Evolutionary conservation across 2,797 vertebrate genomes (phyloP).

Genomic region (Cossypha dichroa): DNA sequence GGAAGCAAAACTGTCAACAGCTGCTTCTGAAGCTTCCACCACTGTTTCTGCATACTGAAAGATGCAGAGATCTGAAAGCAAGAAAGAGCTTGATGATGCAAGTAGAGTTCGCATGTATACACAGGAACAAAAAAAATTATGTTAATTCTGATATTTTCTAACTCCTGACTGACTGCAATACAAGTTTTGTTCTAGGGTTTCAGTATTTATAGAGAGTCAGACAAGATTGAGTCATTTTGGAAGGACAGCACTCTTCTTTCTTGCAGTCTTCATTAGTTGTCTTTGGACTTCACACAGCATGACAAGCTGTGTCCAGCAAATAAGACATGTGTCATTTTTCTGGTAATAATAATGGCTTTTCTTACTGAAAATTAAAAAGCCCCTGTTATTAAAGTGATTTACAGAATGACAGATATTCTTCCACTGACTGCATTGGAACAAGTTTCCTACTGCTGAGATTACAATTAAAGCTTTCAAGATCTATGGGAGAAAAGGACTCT

Average conservation of each 20-base stretch:
- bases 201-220: not conserved
- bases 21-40: not conserved
- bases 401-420: not conserved
- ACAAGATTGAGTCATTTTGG: not conserved
- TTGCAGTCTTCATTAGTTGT: not conserved
- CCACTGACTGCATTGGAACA: not conserved
- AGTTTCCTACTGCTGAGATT: not conserved
- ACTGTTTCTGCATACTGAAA: not conserved
- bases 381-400: not conserved
- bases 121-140: not conserved
- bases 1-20: not conserved
- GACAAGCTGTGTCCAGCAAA: constrained; percentile 1
- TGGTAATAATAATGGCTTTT: not conserved
- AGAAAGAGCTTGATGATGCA: not conserved
- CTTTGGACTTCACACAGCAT: not conserved
- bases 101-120: not conserved
- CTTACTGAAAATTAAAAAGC: not conserved
- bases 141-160: not conserved
- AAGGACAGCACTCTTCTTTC: not conserved
- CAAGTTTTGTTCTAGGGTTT: not conserved
- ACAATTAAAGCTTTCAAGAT: constrained; percentile 29
- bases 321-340: not conserved
- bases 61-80: not conserved
- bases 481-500: not conserved
- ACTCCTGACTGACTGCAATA: not conserved